Evolutionary conservation across 2,888 invertebrate genomes (phyloP).

Genomic region (Iphiclides podalirius): DNA sequence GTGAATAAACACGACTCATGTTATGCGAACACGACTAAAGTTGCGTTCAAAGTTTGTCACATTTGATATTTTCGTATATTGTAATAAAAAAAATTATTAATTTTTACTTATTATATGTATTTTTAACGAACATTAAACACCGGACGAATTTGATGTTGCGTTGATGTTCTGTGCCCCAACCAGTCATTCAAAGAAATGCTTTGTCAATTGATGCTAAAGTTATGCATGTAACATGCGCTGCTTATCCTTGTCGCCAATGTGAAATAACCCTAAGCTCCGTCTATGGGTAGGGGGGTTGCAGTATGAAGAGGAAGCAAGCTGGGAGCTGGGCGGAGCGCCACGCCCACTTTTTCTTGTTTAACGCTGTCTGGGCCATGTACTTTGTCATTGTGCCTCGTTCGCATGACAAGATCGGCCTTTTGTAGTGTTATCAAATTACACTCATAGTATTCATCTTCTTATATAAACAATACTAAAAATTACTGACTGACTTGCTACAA

Average conservation of each 20-base stretch:
- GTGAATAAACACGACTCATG: too few species aligned
- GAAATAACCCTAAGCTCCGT: constrained; percentile 49
- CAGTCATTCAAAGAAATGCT: too few species aligned
- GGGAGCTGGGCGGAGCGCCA: constrained; percentile 71
- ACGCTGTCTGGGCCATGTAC: constrained; percentile 43
- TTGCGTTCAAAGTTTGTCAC: too few species aligned
- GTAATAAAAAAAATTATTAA: too few species aligned
- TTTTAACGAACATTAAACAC: too few species aligned
- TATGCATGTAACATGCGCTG: too few species aligned
- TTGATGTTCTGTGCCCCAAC: too few species aligned
- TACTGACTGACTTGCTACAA: background rate
- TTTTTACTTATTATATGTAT: too few species aligned
- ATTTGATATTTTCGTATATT: too few species aligned
- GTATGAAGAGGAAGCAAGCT: constrained; percentile 57
- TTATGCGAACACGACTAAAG: too few species aligned
- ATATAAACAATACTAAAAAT: constrained; percentile 2
- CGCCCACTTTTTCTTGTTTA: constrained; percentile 71
- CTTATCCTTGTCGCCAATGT: background rate
- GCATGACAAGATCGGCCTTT: constrained; percentile 30
- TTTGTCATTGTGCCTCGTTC: constrained; percentile 43
- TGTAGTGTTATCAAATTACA: constrained; percentile 22
- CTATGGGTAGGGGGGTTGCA: constrained; percentile 52
- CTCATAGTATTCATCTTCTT: background rate
- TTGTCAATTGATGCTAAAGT: too few species aligned
- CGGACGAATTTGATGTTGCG: too few species aligned